phyloP scores from a whole-genome alignment of 2,888 invertebrate species.

The Celastrina argiolus region DNA sequence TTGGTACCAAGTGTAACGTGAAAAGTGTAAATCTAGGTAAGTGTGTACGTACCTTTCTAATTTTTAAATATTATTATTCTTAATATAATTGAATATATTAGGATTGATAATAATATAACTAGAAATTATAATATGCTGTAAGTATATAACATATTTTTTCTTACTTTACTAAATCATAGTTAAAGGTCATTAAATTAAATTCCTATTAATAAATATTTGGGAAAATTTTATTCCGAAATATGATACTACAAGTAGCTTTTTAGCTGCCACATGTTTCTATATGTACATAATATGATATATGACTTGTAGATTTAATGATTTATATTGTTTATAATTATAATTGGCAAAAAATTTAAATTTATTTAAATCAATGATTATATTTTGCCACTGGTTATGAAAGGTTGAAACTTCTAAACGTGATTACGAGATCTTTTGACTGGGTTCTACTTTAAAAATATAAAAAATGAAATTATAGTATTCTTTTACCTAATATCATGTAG shows the following conservation, averaged over 20 bases:
- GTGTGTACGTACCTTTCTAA: too few relatives aligned
- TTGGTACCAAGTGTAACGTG: too few relatives aligned
- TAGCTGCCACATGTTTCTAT: not conserved
- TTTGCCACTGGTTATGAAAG: not conserved
- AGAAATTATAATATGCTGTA: not conserved
- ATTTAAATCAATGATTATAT: not conserved
- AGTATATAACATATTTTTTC: not conserved
- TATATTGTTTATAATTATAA: slow-evolving; percentile 9
- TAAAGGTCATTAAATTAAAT: not conserved
- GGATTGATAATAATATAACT: not conserved
- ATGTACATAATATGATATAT: not conserved
- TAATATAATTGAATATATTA: too few relatives aligned
- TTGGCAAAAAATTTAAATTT: slow-evolving; percentile 6
- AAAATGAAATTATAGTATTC: too few relatives aligned
- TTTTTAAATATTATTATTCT: too few relatives aligned
- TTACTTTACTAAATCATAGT: not conserved
- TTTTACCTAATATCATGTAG: too few relatives aligned
- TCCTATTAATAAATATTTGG: not conserved
- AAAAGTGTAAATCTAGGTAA: too few relatives aligned
- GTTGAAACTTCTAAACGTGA: too few relatives aligned
- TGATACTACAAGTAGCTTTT: not conserved
- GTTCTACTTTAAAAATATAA: too few relatives aligned
- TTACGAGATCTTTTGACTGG: not conserved
- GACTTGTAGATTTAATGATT: slow-evolving; percentile 3
- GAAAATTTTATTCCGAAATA: not conserved